Percentiles rank a stretch among this genome's conserved stretches.
Evolutionary conservation across 2,113 vertebrate species (phyloP).

Genomic region (Silurus glanis): DNA sequence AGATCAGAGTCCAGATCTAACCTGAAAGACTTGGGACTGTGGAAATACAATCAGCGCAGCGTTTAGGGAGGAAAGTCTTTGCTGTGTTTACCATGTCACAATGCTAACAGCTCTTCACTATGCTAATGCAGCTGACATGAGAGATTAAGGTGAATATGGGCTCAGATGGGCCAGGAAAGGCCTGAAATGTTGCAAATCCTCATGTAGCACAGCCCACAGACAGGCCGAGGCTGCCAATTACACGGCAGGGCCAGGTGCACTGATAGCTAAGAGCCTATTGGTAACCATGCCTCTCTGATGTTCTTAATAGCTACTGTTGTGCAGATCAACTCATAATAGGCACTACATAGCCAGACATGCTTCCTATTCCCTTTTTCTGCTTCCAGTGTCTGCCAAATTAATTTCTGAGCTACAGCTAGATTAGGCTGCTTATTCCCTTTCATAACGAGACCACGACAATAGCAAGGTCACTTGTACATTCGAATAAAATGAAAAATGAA

Average conservation of each 20-base stretch:
- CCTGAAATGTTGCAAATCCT: conserved; percentile 71
- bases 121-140: conserved; percentile 79
- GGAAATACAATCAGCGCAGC: conserved; percentile 43
- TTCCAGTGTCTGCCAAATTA: conserved; percentile 66
- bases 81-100: conserved; percentile 72
- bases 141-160: conserved; percentile 71
- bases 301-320: conserved; percentile 69
- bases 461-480: conserved; percentile 48
- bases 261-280: conserved; percentile 76
- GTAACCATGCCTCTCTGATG: conserved; percentile 75
- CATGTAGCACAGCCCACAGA: conserved; percentile 66
- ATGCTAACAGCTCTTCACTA: conserved; percentile 80
- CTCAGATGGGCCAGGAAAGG: conserved; percentile 75
- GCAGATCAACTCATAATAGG: conserved; percentile 77
- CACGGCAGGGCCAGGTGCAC: conserved; percentile 78
- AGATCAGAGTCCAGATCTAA: conserved; percentile 6
- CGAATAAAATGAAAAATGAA: background rate
- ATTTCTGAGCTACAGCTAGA: conserved; percentile 59
- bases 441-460: conserved; percentile 30
- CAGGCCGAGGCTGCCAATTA: conserved; percentile 74
- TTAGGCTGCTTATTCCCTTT: conserved; percentile 44
- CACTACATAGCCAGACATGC: conserved; percentile 69
- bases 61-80: conserved; percentile 62
- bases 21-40: conserved; percentile 32
- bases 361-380: conserved; percentile 62